Evolutionary conservation across 1,140 invertebrate species (phyloP).

Genomic region (Sycobia sp.): DNA sequence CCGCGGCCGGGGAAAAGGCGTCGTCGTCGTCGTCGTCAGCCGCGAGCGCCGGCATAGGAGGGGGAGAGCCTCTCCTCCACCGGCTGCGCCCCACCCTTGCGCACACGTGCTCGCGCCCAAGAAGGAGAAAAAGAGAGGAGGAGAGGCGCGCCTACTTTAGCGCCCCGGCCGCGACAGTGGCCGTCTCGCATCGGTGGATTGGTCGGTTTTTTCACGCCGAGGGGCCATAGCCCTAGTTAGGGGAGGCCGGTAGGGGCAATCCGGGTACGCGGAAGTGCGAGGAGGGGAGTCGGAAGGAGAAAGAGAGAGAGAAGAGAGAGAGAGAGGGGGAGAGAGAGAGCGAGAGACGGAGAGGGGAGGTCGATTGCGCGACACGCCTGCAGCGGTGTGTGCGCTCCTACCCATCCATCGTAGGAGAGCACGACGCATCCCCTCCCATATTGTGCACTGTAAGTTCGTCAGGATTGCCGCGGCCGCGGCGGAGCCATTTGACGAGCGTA

Average conservation of each 20-base stretch:
- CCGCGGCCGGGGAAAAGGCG: too few species aligned
- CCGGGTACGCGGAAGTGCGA: too few species aligned
- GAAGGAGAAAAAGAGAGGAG: constrained; percentile 22
- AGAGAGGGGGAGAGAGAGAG: too few species aligned
- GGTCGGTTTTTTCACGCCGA: constrained; percentile 59
- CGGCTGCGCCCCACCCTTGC: neutral
- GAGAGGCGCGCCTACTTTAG: constrained; percentile 53
- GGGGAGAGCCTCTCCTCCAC: neutral
- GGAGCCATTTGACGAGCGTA: neutral
- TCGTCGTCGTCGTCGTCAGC: too few species aligned
- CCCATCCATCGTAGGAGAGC: too few species aligned
- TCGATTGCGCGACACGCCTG: constrained; percentile 13
- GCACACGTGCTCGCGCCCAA: neutral
- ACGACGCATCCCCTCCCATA: too few species aligned
- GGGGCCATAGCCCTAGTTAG: constrained; percentile 62
- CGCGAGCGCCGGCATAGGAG: too few species aligned
- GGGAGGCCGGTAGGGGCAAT: constrained; percentile 1
- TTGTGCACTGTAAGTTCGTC: too few species aligned
- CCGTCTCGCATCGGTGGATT: constrained; percentile 61
- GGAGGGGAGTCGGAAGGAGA: too few species aligned
- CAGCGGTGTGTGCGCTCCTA: neutral
- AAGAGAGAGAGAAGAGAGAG: too few species aligned
- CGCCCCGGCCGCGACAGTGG: constrained; percentile 51
- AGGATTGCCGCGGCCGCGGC: neutral
- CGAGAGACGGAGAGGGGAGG: too few species aligned